Base-by-base conservation (phyloP, 2,113 vertebrate species). In the Pungitius pungitius region DNA sequence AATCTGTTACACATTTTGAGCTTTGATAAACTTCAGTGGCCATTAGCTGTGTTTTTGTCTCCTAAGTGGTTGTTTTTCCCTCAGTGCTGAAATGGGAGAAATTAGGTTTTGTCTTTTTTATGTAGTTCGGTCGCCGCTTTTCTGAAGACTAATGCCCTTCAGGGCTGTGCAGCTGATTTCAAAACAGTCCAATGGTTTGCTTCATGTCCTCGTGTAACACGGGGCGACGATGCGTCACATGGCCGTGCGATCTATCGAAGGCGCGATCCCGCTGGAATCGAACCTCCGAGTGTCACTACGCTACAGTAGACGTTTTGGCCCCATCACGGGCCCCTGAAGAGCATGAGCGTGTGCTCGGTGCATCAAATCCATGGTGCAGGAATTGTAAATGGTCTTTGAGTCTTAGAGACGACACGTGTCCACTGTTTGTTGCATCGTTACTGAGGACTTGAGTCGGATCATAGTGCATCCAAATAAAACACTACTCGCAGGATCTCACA, bases 11-110 rank as follows among this genome's bases (percentile, higher is more conserved):
- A 77, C 15, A 26, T 43, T 63, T 10, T 18, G 17, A 43, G 56
- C 27, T 42, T 62, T 47, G 2, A 54, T 73, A 43, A 30, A 18
- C 35, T 61, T 62, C 20, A 66, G 2, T 75, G 26, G 61, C 77
- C 24, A 40, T 75, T 33, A 40, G 47, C 60, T 54, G 14, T 13
- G 24, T 74, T 84, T 84, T 73, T 51, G n/a, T 52, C 52, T 68
- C 40, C 6, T 2, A 33, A 59, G 18, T 66, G 22, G 22, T 47
- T 54, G 0, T 40, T 26, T 67, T 24, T 12, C 33, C n/a, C 24
- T 42, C 10, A 60, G 30, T n/a, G 22, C 27, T 30, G 33, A 67
- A 74, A 63, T 58, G 22, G 9, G 22, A 42, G 10, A 72, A 62
- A 18, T 56, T 24, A 63, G 80, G 57, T 68, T 13, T 52, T 35